Percentiles rank a stretch among this genome's conserved stretches.
Evolutionary conservation across 2,797 vertebrate genomes (phyloP).

Genomic region (Echiichthys vipera): DNA sequence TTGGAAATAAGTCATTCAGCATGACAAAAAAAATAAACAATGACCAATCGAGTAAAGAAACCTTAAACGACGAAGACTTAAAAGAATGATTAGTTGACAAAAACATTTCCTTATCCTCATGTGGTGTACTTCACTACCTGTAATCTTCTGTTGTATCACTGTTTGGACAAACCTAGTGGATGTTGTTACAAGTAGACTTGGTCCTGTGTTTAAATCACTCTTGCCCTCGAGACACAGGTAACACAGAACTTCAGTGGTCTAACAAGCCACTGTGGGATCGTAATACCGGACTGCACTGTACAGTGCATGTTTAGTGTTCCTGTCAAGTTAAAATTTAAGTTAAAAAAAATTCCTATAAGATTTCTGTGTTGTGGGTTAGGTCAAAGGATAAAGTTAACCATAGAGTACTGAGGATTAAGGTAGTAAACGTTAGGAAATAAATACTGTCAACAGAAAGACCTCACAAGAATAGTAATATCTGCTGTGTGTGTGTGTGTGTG

Average conservation of each 20-base stretch:
- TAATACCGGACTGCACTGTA: background rate
- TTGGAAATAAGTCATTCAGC: no score
- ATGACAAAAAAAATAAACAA: no score
- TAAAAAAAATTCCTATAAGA: background rate
- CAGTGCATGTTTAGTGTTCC: slow-evolving; percentile 4
- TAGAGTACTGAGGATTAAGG: background rate
- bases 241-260: slow-evolving; percentile 39
- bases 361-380: background rate
- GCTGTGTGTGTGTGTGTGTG: background rate
- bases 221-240: slow-evolving; percentile 26
- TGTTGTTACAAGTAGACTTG: slow-evolving; percentile 37
- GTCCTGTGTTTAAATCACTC: slow-evolving; percentile 30
- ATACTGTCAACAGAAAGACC: background rate
- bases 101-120: background rate
- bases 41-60: no score
- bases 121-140: background rate
- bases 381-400: background rate
- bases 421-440: background rate
- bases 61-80: no score
- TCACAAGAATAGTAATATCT: background rate
- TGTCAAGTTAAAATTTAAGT: background rate
- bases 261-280: slow-evolving; percentile 54
- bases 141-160: background rate
- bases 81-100: no score
- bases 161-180: slow-evolving; percentile 21